Conservation (phyloP, 2,797 vertebrate genomes). For the Eupleurogrammus muticus region DNA sequence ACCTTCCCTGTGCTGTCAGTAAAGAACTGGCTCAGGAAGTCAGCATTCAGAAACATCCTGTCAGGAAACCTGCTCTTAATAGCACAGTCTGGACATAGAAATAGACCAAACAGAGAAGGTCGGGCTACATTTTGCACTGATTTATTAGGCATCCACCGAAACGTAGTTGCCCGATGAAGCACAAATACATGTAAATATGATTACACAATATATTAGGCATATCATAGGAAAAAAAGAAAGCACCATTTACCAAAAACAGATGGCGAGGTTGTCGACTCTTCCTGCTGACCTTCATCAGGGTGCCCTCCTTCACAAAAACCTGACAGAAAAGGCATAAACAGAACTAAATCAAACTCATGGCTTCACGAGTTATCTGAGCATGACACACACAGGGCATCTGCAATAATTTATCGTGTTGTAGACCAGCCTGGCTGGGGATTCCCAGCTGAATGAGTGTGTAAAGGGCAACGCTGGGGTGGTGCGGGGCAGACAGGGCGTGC, state of each 20-base stretch:
- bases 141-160: background rate
- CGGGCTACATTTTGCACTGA: slow-evolving; percentile 31
- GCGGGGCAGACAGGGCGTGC: slow-evolving; percentile 61
- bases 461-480: slow-evolving; percentile 62
- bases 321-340: slow-evolving; percentile 62
- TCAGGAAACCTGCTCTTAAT: slow-evolving; percentile 85
- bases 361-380: slow-evolving; percentile 15
- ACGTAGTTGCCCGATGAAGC: background rate
- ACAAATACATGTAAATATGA: slow-evolving; percentile 10
- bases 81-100: slow-evolving; percentile 71
- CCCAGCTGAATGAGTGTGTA: slow-evolving; percentile 57
- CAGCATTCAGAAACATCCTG: slow-evolving; percentile 88
- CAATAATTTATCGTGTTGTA: slow-evolving; percentile 43
- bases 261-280: slow-evolving; percentile 93
- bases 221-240: slow-evolving; percentile 43
- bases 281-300: slow-evolving; percentile 93
- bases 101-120: slow-evolving; percentile 51
- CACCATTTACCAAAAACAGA: slow-evolving; percentile 92
- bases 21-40: slow-evolving; percentile 82
- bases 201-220: background rate
- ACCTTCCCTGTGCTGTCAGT: slow-evolving; percentile 78
- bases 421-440: slow-evolving; percentile 58
- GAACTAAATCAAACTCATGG: background rate
- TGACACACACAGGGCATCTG: slow-evolving; percentile 33
- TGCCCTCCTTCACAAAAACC: slow-evolving; percentile 90